Evolutionary conservation across 1,140 invertebrate genomes (phyloP), one percentile per base, ranked within the genome.

Genomic region (Euschistus heros): DNA sequence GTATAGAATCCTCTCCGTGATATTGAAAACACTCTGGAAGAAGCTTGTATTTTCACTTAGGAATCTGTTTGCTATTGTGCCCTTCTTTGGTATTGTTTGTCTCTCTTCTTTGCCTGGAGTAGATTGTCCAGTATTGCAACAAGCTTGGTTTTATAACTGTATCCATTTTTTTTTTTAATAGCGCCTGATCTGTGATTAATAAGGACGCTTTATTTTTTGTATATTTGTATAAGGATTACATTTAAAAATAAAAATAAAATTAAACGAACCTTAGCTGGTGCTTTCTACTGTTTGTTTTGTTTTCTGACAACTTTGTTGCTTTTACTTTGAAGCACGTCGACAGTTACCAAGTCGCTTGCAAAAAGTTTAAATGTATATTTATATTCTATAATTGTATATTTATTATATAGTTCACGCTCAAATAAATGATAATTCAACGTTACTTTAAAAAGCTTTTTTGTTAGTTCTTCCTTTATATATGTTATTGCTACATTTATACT

Each of bases 131-230:
- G 33, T 6, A 37, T 37, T 37, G 33, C 8, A 37, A 37, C 5
- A 37, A 37, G 33, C 33, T 37, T 37, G 7, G 33, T 37, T 37
- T 13, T 37, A 37, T 37, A 4, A n/a, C n/a, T n/a, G n/a, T n/a
- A n/a, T n/a, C n/a, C n/a, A 30, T 4, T 4, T 30, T 30, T 37
- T 37, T 37, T 37, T 37, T 37, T 37, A 10, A 37, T 37, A 57
- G 54, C 54, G 54, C 54, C 54, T 27, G 22, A 26, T 24, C 54
- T 57, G 54, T 57, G 54, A 57, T 57, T 57, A 22, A 24, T 57
- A 57, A 27, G 54, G 54, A 57, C 54, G 54, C 54, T 57, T 57
- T 24, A 24, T 24, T 57, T 57, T 57, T 57, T 57, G 54, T 57
- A 24, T 57, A 24, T 26, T 57, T 57, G 15, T 57, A 24, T 24